Evolutionary conservation across 2,888 invertebrate species (phyloP).

Genomic region (Ferrisia virgata): DNA sequence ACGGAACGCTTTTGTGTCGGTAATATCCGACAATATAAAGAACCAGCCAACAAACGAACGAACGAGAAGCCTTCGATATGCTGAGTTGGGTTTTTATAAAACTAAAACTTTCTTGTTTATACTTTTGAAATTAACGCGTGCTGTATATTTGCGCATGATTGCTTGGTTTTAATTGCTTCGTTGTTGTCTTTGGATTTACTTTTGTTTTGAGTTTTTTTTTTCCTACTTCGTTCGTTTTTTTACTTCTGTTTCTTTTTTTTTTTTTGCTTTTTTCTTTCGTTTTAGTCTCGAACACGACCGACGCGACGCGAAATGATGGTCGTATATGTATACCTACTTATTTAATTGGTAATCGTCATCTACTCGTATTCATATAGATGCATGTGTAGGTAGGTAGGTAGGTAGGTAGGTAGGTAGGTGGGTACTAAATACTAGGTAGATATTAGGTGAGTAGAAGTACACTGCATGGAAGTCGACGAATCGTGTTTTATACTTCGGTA

Average conservation of each 20-base stretch:
- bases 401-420: no score
- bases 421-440: no score
- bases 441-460: no score
- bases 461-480: no score
- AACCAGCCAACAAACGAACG: no score
- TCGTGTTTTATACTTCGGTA: background rate
- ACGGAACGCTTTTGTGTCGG: background rate
- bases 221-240: background rate
- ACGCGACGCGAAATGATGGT: no score
- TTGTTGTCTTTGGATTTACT: background rate
- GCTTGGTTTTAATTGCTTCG: slow-evolving; percentile 37
- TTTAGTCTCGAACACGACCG: background rate
- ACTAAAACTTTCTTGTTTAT: background rate
- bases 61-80: background rate
- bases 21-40: background rate
- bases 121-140: slow-evolving; percentile 21
- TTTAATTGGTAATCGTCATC: no score
- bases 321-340: no score
- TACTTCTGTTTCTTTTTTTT: background rate
- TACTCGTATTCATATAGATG: no score
- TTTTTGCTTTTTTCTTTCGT: background rate
- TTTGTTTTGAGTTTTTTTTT: background rate
- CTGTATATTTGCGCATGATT: slow-evolving; percentile 35
- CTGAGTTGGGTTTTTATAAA: slow-evolving; percentile 12
- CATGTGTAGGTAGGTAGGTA: no score